phyloP scores from a whole-genome alignment of 2,113 vertebrate genomes.

The Trogon melanurus region DNA sequence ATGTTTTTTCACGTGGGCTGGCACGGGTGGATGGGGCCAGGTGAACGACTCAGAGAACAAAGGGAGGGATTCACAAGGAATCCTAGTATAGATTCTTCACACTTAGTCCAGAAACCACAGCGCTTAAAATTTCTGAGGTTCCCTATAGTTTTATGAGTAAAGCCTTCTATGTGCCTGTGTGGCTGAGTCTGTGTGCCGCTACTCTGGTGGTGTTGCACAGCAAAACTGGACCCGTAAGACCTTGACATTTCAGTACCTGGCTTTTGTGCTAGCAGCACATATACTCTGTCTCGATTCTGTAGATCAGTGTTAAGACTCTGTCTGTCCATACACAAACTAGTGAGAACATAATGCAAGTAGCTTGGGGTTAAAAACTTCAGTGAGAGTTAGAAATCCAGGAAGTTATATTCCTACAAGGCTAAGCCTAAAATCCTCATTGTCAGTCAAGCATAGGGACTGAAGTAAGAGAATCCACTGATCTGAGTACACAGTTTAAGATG shows the following conservation, averaged over 20 bases:
- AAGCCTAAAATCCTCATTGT: not conserved
- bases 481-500: not conserved
- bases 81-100: not conserved
- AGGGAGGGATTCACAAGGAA: not conserved
- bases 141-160: not conserved
- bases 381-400: not conserved
- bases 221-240: not conserved
- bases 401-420: not conserved
- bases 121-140: not conserved
- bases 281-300: not conserved
- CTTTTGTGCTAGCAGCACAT: not conserved
- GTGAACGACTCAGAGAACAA: not conserved
- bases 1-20: not conserved
- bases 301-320: not conserved
- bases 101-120: not conserved
- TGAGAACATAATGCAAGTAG: not conserved
- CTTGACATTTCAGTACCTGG: not conserved
- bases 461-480: not conserved
- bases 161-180: not conserved
- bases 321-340: not conserved
- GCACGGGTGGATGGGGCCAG: not conserved
- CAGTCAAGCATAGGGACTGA: not conserved
- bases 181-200: not conserved
- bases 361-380: not conserved
- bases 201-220: not conserved